Evolutionary conservation across 2,797 vertebrate genomes (phyloP), one percentile per base, ranked within the genome.

Genomic region (Channa striata): DNA sequence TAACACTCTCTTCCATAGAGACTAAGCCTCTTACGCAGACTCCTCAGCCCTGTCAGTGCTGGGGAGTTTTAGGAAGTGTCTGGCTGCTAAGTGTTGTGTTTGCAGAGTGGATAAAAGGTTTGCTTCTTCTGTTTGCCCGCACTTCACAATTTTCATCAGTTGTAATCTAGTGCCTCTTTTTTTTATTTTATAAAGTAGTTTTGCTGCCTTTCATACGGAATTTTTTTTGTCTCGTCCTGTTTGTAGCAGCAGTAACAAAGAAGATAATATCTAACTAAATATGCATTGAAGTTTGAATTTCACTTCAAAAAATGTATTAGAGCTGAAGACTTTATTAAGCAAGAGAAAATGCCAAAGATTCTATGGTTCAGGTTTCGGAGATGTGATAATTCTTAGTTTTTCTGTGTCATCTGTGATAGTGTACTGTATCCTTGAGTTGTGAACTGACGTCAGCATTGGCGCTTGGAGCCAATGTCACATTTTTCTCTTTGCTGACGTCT

Each of bases 1-100:
- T 94, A 93, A 91, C 94, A 87, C 94, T 92, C 83, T 91, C 87
- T 74, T 88, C 84, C 77, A 92, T 89, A 94, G 86, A 92, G 89
- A 85, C 81, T 85, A 85, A 89, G 86, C 89, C 90, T 91, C 90
- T 90, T 87, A 92, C 94, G 91, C 94, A 92, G 92, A 82, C 79
- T 91, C 86, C 82, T 91, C 81, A 82, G 86, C 53, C 56, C 59
- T 72, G 65, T 82, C 81, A 77, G 71, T 25, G 70, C 73, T 39
- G 59, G 58, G 33, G 59, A 69, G 53, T 81, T 89, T 83, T 68
- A 82, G 86, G 82, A 89, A 84, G 79, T 78, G 76, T 89, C 77
- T 70, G 36, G 72, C 74, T 84, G 78, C 54, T 79, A 60, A 84
- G 81, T 84, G 82, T 86, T 77, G 62, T 86, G 77, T 89, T 86